A percentile compares a stretch with the other conserved stretches of the same genome.
Conservation (phyloP, 2,888 invertebrate species). For the Aelia acuminata region DNA sequence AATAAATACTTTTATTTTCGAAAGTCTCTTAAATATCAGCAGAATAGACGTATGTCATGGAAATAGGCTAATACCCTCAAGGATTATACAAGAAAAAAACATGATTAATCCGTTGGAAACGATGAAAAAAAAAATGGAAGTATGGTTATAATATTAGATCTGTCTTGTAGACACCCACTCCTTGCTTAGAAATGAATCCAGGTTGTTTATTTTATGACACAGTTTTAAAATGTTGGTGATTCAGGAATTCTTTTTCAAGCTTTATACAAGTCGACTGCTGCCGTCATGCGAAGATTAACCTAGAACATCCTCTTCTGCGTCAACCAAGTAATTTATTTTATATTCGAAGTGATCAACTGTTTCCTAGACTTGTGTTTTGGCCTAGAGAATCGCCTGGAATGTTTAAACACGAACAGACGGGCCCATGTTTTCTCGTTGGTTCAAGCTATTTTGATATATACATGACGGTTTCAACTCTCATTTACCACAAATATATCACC, state of each 20-base stretch:
- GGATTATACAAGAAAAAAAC: too few species aligned
- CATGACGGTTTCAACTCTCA: too few species aligned
- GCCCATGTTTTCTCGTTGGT: too few species aligned
- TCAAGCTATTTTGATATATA: too few species aligned
- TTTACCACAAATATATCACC: too few species aligned
- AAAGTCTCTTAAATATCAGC: too few species aligned
- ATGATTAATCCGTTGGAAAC: background rate
- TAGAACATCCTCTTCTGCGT: background rate
- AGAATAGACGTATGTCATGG: too few species aligned
- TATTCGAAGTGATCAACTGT: background rate
- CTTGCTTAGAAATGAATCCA: background rate
- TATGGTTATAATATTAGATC: background rate
- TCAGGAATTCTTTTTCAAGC: background rate
- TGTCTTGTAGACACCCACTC: slow-evolving; percentile 22
- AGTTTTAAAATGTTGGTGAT: background rate
- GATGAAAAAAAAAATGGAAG: background rate
- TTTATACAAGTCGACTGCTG: background rate
- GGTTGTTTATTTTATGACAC: background rate
- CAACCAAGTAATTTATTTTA: background rate
- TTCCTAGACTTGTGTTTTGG: background rate
- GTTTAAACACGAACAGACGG: background rate
- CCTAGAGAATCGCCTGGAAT: background rate
- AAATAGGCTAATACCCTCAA: too few species aligned
- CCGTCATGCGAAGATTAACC: background rate
- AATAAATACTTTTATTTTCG: too few species aligned